Base-by-base conservation (phyloP, 2,888 invertebrate genomes). In the Ormyrus nitidulus region DNA sequence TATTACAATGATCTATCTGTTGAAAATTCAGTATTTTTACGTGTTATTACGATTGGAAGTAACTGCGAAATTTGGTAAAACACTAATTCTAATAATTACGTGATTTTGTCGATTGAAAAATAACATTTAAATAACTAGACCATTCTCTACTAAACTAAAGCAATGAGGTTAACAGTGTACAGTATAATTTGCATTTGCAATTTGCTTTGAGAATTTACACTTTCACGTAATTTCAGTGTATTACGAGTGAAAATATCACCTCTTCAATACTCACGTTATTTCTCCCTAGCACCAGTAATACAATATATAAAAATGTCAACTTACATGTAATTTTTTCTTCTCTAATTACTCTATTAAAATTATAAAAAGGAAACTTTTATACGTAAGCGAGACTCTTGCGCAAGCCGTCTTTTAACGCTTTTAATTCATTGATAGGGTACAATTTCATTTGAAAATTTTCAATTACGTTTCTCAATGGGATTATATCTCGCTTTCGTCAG, bases 121-220 rank as follows among this genome's bases (percentile, higher is more conserved):
- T 34, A 59, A 65, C 58, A 65, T 11, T 51, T 69, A 49, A 51
- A 56, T 58, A 19, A 19, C 1, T 19, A 19, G 1, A 19, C 2
- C 19, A 19, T 19, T 19, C 19, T 19, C 19, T 19, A 19, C 19
- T 19, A 19, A 19, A 19, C 19, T 19, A 19, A 51, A 53, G 56
- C 56, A 69, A 64, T 64, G 70, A 56, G 64, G 49, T 64, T 69
- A 70, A 49, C 64, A 70, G 53, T 72, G 53, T 80, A 72, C 68
- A 72, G 80, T 80, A 76, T 19, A 19, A 80, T 19, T 80, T 80
- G 69, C 68, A 77, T 76, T 72, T 80, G 72, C 62, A 72, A 72
- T 77, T 72, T 71, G 65, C 75, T 68, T 76, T 68, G 71, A 76
- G 58, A 66, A 58, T 51, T 54, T 65, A 79, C 58, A 65, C 75